Evolutionary conservation across 1,140 invertebrate genomes (phyloP).

Genomic region (Chironomus tepperi): DNA sequence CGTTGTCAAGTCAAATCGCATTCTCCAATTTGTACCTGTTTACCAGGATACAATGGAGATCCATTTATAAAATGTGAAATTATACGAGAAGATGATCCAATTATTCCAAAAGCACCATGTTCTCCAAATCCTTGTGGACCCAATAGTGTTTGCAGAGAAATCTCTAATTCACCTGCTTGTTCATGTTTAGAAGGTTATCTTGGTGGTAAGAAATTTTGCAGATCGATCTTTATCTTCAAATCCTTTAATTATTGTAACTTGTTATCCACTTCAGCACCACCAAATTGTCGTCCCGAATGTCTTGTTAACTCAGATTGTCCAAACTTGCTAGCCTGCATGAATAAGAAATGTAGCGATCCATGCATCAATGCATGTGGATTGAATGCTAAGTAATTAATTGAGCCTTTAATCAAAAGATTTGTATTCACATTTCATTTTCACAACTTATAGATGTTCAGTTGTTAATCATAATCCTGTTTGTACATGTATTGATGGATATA

Average conservation of each 20-base stretch:
- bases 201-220: slow-evolving; percentile 40
- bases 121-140: slow-evolving; percentile 63
- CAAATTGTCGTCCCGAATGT: slow-evolving; percentile 71
- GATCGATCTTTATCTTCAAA: too few species aligned
- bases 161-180: slow-evolving; percentile 57
- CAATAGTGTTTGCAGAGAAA: slow-evolving; percentile 57
- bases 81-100: slow-evolving; percentile 27
- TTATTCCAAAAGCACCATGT: slow-evolving; percentile 48
- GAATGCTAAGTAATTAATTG: slow-evolving; percentile 48
- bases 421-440: slow-evolving; percentile 28
- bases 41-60: slow-evolving; percentile 64
- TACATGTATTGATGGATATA: slow-evolving; percentile 56
- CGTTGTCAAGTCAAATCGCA: slow-evolving; percentile 73
- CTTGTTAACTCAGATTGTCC: slow-evolving; percentile 62
- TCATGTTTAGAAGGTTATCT: slow-evolving; percentile 61
- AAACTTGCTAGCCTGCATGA: slow-evolving; percentile 57
- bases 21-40: slow-evolving; percentile 73
- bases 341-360: slow-evolving; percentile 61
- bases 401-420: slow-evolving; percentile 19
- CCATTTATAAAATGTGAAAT: slow-evolving; percentile 63
- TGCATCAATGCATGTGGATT: slow-evolving; percentile 60
- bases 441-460: slow-evolving; percentile 42
- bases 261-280: slow-evolving; percentile 51
- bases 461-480: slow-evolving; percentile 68
- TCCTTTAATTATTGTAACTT: too few species aligned